Percentiles rank a stretch among this genome's conserved stretches.
These are phyloP conservation scores for Amitus sp. DNA, from an alignment of 2,888 invertebrate genomes.

Conservation along the genomic window DNA sequence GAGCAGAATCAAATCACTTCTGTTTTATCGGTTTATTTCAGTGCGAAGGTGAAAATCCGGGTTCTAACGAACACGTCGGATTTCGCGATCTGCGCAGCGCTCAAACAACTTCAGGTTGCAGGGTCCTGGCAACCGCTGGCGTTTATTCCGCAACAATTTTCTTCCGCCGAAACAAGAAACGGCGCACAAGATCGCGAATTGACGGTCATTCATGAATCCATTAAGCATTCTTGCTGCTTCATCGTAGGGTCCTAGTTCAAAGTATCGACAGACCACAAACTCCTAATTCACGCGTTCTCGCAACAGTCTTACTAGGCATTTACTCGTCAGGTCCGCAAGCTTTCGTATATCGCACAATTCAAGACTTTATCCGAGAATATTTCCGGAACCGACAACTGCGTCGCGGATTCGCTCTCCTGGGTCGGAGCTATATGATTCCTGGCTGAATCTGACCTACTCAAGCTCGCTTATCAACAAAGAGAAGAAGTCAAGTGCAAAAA, in stretches of 20 bases:
- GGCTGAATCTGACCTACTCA: too few species aligned
- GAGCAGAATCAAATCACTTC: too few species aligned
- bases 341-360: constrained; percentile 27
- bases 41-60: neutral
- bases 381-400: too few species aligned
- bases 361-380: too few species aligned
- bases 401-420: too few species aligned
- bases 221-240: constrained; percentile 40
- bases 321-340: constrained; percentile 21
- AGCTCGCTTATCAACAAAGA: too few species aligned
- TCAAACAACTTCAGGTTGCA: constrained; percentile 37
- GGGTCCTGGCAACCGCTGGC: constrained; percentile 43
- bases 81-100: too few species aligned
- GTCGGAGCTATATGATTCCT: too few species aligned
- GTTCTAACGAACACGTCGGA: constrained; percentile 38
- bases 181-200: constrained; percentile 45
- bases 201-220: constrained; percentile 40
- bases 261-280: constrained; percentile 36
- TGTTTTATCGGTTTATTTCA: constrained; percentile 15
- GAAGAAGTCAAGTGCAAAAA: too few species aligned
- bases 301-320: constrained; percentile 8
- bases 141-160: constrained; percentile 42
- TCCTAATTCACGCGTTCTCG: constrained; percentile 11
- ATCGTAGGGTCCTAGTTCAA: constrained; percentile 30
- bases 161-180: constrained; percentile 40